Base-by-base conservation (phyloP, 2,113 vertebrate genomes). In the Brachypteracias leptosomus region DNA sequence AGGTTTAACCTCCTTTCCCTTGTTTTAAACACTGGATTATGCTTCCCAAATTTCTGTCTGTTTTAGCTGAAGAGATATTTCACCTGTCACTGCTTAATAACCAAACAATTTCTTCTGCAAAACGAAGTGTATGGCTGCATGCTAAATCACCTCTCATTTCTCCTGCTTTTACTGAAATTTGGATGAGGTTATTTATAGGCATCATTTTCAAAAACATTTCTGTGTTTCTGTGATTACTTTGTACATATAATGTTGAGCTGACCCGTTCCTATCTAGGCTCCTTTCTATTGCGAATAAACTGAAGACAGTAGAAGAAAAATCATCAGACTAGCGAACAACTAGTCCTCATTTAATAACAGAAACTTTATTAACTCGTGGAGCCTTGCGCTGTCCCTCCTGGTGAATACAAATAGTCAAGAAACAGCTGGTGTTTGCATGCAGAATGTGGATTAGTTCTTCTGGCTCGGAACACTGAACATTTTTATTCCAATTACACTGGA, bases 171-270 rank as follows among this genome's bases (percentile, higher is more conserved):
- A 57, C 29, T 26, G 73, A 74, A 80, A 86, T 52, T 61, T 71
- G 26, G 33, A 67, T 74, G 61, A 88, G 83, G 68, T 84, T 57
- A 75, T 62, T 74, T 78, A 88, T 12, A 54, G 61, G 89, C 47
- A 65, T 84, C 55, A 52, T 55, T 42, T 96, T 81, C 86, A 57
- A 86, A 95, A 89, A 75, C 35, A 67, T 75, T 95, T 92, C 59
- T 71, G 18, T 29, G 36, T 94, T 80, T 92, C 75, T 84, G 55
- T 90, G 68, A 92, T 89, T 92, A 74, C 52, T 92, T 81, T 35
- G 7, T 51, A 47, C 16, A n/a, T 31, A 44, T 44, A 75, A 78
- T 24, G 49, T 26, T 42, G 62, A 91, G 35, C 46, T 89, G 80
- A 94, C 73, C 84, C 2, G 0, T 87, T 88, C 49, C 31, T 93